A percentile compares a stretch with the other conserved stretches of the same genome.
phyloP scores from a whole-genome alignment of 2,888 invertebrate genomes.

The Tipula unca region DNA sequence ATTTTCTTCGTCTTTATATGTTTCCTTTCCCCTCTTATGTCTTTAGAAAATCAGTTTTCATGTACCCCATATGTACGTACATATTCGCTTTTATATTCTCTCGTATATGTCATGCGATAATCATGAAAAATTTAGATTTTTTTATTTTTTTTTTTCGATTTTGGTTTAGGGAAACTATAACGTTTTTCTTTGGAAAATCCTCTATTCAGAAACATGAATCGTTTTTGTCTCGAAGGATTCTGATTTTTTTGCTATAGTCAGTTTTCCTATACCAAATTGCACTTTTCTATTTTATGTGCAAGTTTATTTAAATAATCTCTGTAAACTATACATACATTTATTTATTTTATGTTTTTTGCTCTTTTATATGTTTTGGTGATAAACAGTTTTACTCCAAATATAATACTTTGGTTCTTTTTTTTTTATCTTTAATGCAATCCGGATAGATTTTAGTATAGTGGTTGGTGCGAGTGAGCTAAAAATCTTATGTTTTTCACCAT shows the following conservation, averaged over 20 bases:
- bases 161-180: not conserved
- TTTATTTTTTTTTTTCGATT: not conserved
- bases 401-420: not conserved
- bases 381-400: not conserved
- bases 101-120: not conserved
- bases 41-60: not conserved
- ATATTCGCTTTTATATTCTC: not conserved
- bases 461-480: not conserved
- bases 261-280: not conserved
- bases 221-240: not conserved
- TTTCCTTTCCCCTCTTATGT: not conserved
- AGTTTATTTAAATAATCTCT: not conserved
- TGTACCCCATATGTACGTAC: not conserved
- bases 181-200: not conserved
- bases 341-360: not conserved
- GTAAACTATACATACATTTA: not conserved
- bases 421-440: not conserved
- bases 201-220: not conserved
- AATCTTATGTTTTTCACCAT: not conserved
- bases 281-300: not conserved
- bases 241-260: not conserved
- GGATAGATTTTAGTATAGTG: not conserved
- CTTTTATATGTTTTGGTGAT: not conserved
- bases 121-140: not conserved
- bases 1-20: not conserved